A percentile compares a stretch with the other conserved stretches of the same genome.
Conservation (phyloP, 2,113 vertebrate genomes). For the Urocitellus parryii region DNA sequence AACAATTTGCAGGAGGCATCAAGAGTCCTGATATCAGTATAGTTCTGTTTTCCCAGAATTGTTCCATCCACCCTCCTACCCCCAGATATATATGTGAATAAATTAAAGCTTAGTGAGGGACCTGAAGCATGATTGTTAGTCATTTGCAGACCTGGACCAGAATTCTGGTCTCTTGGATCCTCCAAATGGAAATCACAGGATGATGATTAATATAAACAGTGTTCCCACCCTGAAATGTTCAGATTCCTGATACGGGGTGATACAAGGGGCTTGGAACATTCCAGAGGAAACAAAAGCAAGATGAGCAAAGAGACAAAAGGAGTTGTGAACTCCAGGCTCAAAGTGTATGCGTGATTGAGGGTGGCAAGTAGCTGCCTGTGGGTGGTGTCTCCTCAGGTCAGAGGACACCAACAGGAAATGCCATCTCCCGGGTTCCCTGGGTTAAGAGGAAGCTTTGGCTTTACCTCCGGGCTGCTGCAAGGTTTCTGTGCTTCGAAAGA, state of each 20-base stretch:
- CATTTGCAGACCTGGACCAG: not conserved
- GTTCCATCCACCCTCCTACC: not conserved
- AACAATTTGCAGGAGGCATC: not conserved
- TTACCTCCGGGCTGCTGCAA: not conserved
- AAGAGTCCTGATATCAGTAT: not conserved
- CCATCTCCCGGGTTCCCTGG: not conserved
- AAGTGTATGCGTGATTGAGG: not conserved
- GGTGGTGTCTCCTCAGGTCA: not conserved
- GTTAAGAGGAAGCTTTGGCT: not conserved
- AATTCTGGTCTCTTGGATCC: not conserved
- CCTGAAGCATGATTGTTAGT: not conserved
- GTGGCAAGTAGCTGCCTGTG: not conserved
- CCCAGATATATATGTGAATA: not conserved
- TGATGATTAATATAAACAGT: not conserved
- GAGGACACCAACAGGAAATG: slow-evolving; percentile 36
- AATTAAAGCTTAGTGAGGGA: not conserved
- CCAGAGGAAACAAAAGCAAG: slow-evolving; percentile 65
- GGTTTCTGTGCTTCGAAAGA: not conserved
- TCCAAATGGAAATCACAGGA: not conserved
- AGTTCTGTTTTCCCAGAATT: not conserved
- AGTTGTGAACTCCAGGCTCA: not conserved
- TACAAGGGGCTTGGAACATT: slow-evolving; percentile 61
- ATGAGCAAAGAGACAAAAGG: slow-evolving; percentile 51
- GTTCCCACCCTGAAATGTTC: slow-evolving; percentile 42
- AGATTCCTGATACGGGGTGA: slow-evolving; percentile 30